Base-by-base conservation (phyloP, 2,113 vertebrate genomes). In the Scophthalmus maximus region DNA sequence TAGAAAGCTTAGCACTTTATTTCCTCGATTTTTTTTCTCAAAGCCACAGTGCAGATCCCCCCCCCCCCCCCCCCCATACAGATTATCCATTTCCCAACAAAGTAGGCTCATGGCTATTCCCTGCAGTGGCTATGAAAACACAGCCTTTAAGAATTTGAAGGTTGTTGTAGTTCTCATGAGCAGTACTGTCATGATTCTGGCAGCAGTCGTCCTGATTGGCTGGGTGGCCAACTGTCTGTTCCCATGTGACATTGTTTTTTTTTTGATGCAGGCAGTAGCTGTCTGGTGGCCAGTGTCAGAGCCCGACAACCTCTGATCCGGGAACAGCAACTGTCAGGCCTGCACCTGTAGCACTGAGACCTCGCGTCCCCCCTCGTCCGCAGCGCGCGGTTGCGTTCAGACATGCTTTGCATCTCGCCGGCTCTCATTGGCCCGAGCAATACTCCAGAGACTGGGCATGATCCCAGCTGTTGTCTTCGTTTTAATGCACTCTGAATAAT, bases 401-500 rank as follows among this genome's bases (percentile, higher is more conserved):
- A 91, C 86, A 84, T 61, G 83, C 87, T 87, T 87, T 83, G 86
- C 89, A 86, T 90, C 85, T 78, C 70, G 30, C 42, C 56, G 23
- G 53, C 78, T 58, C 76, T 87, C 81, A 71, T 61, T 80, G 82
- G 87, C 86, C 87, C 58, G 36, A 64, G 83, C 82, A 85, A 79
- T 85, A 56, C 91, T 89, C 88, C 62, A 0, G 89, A 90, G 91
- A 89, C 82, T 73, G 81, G 78, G 79, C 89, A 61, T 69, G 84
- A 89, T 90, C 90, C 89, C 90, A 92, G 90, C 91, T 93, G 92
- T 93, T 93, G 87, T 88, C 87, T 92, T 92, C 86, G 88, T 94
- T 92, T 89, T 90, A 92, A 93, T 92, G 90, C 89, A 84, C 89
- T 86, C 89, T 72, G 92, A 94, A 94, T 93, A 92, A 90, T 91